A percentile compares a stretch with the other conserved stretches of the same genome.
phyloP scores from a whole-genome alignment of 2,888 invertebrate genomes.

The Ametastegia equiseti region DNA sequence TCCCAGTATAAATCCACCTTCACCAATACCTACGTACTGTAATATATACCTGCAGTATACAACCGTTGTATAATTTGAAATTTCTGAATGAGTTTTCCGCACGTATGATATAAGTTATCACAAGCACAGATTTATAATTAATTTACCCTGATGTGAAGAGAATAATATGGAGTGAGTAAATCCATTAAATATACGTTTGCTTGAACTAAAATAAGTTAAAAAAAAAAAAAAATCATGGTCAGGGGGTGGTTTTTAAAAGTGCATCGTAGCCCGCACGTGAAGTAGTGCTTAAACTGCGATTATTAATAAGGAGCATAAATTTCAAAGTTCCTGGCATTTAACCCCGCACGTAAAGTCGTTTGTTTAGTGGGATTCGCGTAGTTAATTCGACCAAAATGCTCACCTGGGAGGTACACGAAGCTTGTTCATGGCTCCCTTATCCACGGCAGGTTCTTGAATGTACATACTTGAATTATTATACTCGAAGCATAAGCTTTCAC shows the following conservation, averaged over 20 bases:
- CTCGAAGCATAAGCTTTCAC: not conserved
- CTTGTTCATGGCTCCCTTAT: not conserved
- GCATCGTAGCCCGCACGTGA: not conserved
- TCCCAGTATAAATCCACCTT: not conserved
- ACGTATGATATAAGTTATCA: not conserved
- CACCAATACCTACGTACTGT: not conserved
- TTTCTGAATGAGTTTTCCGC: not conserved
- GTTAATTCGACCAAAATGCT: constrained; percentile 21
- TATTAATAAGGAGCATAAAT: constrained; percentile 9
- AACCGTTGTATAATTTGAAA: not conserved
- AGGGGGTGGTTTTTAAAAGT: not conserved
- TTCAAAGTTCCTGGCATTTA: constrained; percentile 1
- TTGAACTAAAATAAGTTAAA: not conserved
- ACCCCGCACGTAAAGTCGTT: constrained; percentile 31
- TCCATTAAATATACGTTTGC: too few species aligned
- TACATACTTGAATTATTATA: constrained; percentile 15
- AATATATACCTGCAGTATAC: not conserved
- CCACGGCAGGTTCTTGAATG: not conserved
- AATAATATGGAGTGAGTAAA: not conserved
- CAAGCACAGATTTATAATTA: not conserved
- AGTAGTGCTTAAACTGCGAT: constrained; percentile 17
- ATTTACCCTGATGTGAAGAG: not conserved
- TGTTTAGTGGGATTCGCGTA: constrained; percentile 12
- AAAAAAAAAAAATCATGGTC: not conserved
- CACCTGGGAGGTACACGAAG: constrained; percentile 14